Base-by-base conservation (phyloP, 2,113 vertebrate species). In the Carettochelys insculpta region DNA sequence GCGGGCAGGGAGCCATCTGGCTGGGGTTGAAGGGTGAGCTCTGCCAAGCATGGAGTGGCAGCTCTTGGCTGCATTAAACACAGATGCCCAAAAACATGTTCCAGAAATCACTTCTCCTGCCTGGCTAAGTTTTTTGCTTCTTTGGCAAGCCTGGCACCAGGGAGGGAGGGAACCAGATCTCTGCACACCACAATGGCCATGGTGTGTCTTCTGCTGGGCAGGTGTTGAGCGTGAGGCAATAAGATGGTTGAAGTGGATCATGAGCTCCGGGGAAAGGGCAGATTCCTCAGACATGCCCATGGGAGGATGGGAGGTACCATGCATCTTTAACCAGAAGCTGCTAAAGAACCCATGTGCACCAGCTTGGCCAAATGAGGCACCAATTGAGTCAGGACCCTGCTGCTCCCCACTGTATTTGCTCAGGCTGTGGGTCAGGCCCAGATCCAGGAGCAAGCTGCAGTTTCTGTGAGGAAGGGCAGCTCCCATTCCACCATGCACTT, bases 161-260 rank as follows among this genome's bases (percentile, higher is more conserved):
- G 34, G 61, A 34, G 16, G 31, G 80, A 0, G 1, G 83, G 13
- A 31, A 38, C 85, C 24, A 52, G 71, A 92, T 71, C 71, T 11
- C 61, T 86, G 53, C 38, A 45, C 43, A 16, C 41, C 41, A 24
- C 19, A 68, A 68, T 1, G 68, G 47, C 48, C 56, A 27, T 4
- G 45, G 65, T 61, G 31, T 50, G 31, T 91, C 77, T 91, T 61
- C 56, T 90, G 51, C 52, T 50, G 88, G 83, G 78, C 73, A 53
- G 68, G 52, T 76, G 17, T 3, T 24, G 65, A 86, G 77, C 71
- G 86, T 45, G 38, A 93, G 84, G 73, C 77, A 92, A 52, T 83
- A 89, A 81, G 56, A 54, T 73, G 56, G 58, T 11, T 20, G 31
- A 71, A 93, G 58, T 19, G 1, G 2, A 54, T 31, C 77, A 24